phyloP scores from a whole-genome alignment of 2,888 invertebrate genomes.

The Ganaspis brasiliensis region DNA sequence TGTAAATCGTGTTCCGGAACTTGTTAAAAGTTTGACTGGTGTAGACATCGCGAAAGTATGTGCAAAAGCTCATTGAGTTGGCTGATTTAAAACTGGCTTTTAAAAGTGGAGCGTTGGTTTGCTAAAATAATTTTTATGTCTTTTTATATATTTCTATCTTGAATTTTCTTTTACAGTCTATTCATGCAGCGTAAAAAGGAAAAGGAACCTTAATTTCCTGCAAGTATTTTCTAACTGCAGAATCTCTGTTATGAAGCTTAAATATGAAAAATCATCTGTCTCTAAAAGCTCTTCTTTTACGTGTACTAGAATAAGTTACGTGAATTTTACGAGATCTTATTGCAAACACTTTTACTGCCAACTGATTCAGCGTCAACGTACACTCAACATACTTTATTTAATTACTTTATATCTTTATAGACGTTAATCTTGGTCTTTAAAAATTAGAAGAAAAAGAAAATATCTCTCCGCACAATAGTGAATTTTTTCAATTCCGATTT shows the following conservation, averaged over 20 bases:
- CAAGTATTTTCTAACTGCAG: constrained; percentile 55
- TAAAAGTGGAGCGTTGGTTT: constrained; percentile 6
- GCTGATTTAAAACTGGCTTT: constrained; percentile 21
- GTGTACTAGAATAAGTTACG: constrained; percentile 21
- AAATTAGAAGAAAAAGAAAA: constrained; percentile 42
- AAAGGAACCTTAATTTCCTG: constrained; percentile 59
- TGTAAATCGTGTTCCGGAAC: constrained; percentile 94
- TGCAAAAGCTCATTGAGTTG: constrained; percentile 43
- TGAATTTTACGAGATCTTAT: constrained; percentile 26
- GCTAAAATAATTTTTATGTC: neutral
- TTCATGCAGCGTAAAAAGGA: constrained; percentile 76
- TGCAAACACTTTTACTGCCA: constrained; percentile 53
- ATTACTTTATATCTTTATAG: constrained; percentile 29
- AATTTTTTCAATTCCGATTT: constrained; percentile 6
- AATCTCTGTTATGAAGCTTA: constrained; percentile 41
- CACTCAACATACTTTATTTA: constrained; percentile 39
- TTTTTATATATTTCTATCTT: constrained; percentile 8
- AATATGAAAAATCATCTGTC: constrained; percentile 28
- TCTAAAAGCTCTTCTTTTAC: constrained; percentile 17
- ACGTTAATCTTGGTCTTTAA: constrained; percentile 27
- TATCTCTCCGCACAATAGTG: constrained; percentile 46
- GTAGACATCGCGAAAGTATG: constrained; percentile 94
- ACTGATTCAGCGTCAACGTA: constrained; percentile 29
- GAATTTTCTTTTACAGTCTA: constrained; percentile 73
- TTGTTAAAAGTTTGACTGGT: constrained; percentile 95